Evolutionary conservation across 2,888 invertebrate species (phyloP).

Genomic region (Erebia aethiops): DNA sequence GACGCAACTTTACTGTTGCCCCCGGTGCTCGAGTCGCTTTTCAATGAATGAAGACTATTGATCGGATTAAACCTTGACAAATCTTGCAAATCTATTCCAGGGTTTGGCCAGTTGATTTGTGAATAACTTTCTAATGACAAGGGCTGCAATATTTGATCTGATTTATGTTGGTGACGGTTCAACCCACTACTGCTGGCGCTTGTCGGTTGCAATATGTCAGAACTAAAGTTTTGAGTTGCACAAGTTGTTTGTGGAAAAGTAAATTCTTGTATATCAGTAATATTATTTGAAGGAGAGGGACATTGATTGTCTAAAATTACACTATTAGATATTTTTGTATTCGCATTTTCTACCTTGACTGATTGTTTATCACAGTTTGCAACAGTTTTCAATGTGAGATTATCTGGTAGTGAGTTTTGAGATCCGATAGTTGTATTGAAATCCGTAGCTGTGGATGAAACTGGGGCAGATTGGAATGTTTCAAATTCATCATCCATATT

Average conservation of each 20-base stretch:
- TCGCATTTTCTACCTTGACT: slow-evolving; percentile 19
- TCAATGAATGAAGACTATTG: slow-evolving; percentile 72
- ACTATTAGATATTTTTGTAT: slow-evolving; percentile 11
- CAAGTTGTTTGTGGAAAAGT: slow-evolving; percentile 41
- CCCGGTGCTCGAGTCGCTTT: slow-evolving; percentile 62
- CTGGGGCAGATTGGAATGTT: slow-evolving; percentile 73
- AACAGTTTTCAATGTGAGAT: slow-evolving; percentile 1
- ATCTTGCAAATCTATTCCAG: slow-evolving; percentile 80
- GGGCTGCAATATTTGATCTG: slow-evolving; percentile 76
- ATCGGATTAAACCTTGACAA: slow-evolving; percentile 78
- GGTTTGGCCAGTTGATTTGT: slow-evolving; percentile 85
- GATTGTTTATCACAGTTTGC: slow-evolving; percentile 18
- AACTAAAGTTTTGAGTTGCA: slow-evolving; percentile 44
- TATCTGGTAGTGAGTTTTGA: slow-evolving; percentile 18
- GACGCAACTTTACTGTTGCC: slow-evolving; percentile 64
- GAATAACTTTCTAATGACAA: slow-evolving; percentile 77
- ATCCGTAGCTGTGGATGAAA: slow-evolving; percentile 44
- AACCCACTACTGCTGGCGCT: slow-evolving; percentile 45
- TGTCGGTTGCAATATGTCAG: slow-evolving; percentile 62
- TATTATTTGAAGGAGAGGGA: slow-evolving; percentile 16
- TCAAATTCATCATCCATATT: slow-evolving; percentile 70
- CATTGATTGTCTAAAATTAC: slow-evolving; percentile 20
- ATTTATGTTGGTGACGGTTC: slow-evolving; percentile 56
- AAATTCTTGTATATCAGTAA: slow-evolving; percentile 19
- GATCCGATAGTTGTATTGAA: slow-evolving; percentile 29